Conservation (phyloP, 2,888 invertebrate species). For the Himalopsyche tibetana region DNA sequence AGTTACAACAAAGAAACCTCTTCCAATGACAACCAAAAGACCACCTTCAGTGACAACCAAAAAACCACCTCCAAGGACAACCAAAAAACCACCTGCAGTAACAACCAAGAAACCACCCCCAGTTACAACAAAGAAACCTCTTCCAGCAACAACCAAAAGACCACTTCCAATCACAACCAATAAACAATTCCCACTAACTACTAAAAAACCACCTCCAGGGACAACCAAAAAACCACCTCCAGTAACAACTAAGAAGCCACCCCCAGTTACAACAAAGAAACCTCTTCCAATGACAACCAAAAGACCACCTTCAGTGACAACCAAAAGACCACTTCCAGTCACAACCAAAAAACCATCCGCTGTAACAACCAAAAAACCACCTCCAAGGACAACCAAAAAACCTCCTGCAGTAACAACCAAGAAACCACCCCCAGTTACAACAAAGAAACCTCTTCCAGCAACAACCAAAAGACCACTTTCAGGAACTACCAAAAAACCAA, state of each 20-base stretch:
- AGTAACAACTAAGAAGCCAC: background rate
- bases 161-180: background rate
- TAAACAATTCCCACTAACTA: background rate
- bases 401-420: constrained; percentile 6
- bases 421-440: background rate
- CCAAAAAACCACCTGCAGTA: background rate
- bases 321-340: constrained; percentile 20
- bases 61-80: constrained; percentile 2
- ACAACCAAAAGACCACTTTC: no score
- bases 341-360: constrained; percentile 11
- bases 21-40: background rate
- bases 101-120: background rate
- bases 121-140: background rate
- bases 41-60: constrained; percentile 23
- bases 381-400: constrained; percentile 20
- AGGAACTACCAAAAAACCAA: background rate
- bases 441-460: background rate
- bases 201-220: background rate
- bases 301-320: constrained; percentile 14
- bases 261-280: background rate
- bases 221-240: constrained; percentile 24
- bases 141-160: background rate
- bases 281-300: background rate
- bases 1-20: background rate
- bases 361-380: constrained; percentile 18